These are phyloP conservation scores for Miichthys miiuy DNA, from an alignment of 2,797 vertebrate species.

Conservation along the genomic window DNA sequence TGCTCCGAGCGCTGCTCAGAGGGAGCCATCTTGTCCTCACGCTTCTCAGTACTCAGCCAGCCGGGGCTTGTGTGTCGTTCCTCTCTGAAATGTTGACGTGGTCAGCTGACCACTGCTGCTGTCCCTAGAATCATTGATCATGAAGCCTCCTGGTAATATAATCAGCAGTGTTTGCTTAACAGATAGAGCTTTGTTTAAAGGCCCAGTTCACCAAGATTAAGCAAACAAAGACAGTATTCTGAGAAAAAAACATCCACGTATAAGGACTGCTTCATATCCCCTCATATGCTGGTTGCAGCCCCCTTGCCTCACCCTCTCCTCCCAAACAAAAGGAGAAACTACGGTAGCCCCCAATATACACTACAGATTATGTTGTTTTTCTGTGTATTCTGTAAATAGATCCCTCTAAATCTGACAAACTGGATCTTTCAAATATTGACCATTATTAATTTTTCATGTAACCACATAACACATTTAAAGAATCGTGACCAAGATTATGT, in stretches of 20 bases:
- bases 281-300: too few relatives aligned
- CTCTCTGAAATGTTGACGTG: conserved; percentile 3
- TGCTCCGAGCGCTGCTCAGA: conserved; percentile 7
- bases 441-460: too few relatives aligned
- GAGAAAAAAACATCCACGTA: neutral
- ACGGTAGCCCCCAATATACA: too few relatives aligned
- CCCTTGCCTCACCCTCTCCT: too few relatives aligned
- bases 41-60: conserved; percentile 29
- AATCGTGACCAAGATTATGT: too few relatives aligned
- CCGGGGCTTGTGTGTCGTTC: neutral
- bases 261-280: neutral
- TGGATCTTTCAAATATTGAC: too few relatives aligned
- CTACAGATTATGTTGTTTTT: too few relatives aligned
- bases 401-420: too few relatives aligned
- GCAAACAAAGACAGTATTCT: neutral
- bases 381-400: too few relatives aligned
- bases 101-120: neutral
- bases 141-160: conserved; percentile 11
- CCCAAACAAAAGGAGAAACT: too few relatives aligned
- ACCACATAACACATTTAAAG: too few relatives aligned
- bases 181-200: conserved; percentile 11
- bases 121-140: conserved; percentile 39
- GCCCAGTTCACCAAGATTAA: neutral
- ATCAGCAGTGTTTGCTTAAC: conserved; percentile 19
- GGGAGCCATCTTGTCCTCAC: conserved; percentile 50